Conservation (phyloP, 2,888 invertebrate genomes). For the Pseudococcus jackbeardsleyi region DNA sequence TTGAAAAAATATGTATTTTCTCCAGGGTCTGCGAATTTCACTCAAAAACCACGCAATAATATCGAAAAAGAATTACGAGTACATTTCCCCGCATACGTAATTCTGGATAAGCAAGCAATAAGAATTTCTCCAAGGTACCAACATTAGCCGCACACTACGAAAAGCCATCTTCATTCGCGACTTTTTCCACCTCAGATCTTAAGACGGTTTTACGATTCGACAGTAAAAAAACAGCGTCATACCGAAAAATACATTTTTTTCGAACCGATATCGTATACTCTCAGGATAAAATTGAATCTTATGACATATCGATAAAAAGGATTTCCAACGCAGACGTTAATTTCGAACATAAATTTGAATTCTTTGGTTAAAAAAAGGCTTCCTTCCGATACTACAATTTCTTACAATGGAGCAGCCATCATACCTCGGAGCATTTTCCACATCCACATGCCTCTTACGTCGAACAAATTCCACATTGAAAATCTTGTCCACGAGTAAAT, state of each 20-base stretch:
- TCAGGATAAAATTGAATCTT: not conserved
- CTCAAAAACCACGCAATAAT: too few relatives aligned
- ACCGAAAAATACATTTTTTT: not conserved
- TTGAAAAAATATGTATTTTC: too few relatives aligned
- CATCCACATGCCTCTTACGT: not conserved
- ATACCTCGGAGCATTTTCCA: not conserved
- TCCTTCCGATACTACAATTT: not conserved
- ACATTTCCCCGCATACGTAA: too few relatives aligned
- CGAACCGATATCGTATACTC: not conserved
- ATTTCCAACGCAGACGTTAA: not conserved
- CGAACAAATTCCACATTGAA: conserved; percentile 9
- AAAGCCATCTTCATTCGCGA: too few relatives aligned
- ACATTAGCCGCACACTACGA: too few relatives aligned
- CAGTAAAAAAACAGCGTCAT: not conserved
- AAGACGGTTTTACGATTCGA: not conserved
- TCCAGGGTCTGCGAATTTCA: too few relatives aligned
- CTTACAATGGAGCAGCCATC: not conserved
- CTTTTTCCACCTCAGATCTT: not conserved
- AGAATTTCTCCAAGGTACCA: too few relatives aligned
- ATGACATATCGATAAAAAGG: not conserved
- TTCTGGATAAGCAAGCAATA: too few relatives aligned
- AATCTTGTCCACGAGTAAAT: conserved; percentile 19
- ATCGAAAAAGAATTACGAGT: too few relatives aligned
- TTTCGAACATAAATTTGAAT: not conserved
- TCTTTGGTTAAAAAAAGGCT: not conserved